phyloP scores from a whole-genome alignment of 2,113 vertebrate genomes.

The Tautogolabrus adspersus region DNA sequence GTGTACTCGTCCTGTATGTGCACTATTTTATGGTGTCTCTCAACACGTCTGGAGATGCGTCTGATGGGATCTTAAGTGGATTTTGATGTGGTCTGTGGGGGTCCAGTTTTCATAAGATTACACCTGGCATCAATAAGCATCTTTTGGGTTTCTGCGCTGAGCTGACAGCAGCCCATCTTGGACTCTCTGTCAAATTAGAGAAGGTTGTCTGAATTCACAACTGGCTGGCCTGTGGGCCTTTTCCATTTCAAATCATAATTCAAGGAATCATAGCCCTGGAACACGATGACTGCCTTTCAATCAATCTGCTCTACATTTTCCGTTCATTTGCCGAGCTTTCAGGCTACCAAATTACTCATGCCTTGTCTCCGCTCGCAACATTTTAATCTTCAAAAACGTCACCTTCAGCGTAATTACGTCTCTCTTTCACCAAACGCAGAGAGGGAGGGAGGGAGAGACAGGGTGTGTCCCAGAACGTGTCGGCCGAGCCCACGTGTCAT shows the following conservation, averaged over 20 bases:
- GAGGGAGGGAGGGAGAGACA: conserved; percentile 22
- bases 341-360: conserved; percentile 61
- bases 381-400: conserved; percentile 69
- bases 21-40: background rate
- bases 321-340: conserved; percentile 52
- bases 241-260: conserved; percentile 55
- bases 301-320: conserved; percentile 54
- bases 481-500: conserved; percentile 43
- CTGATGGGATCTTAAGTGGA: background rate
- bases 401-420: conserved; percentile 63
- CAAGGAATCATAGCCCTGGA: conserved; percentile 49
- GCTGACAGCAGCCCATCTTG: conserved; percentile 25
- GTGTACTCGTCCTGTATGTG: background rate
- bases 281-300: conserved; percentile 55
- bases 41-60: background rate
- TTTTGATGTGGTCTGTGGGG: background rate
- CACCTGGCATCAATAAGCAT: conserved; percentile 8
- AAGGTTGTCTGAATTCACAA: conserved; percentile 52
- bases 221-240: conserved; percentile 12
- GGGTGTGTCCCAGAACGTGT: conserved; percentile 26
- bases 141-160: background rate
- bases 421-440: conserved; percentile 42
- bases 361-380: conserved; percentile 57
- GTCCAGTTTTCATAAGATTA: background rate
- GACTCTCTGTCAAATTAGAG: conserved; percentile 40